Evolutionary conservation across 2,888 invertebrate species (phyloP).

Genomic region (Lithosia quadra): DNA sequence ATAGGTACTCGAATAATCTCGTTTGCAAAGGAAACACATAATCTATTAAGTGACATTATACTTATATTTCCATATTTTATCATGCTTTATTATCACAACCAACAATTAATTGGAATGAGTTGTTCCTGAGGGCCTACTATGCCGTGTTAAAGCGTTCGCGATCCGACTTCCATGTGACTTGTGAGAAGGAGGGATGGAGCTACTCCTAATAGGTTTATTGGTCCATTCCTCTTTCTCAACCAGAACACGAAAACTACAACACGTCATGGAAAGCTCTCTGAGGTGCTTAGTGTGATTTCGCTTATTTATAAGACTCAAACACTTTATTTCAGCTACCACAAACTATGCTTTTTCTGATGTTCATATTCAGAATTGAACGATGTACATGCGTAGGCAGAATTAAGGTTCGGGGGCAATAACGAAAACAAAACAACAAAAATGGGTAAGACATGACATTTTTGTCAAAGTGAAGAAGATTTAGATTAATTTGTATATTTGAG

Average conservation of each 20-base stretch:
- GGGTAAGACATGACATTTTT: neutral
- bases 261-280: neutral
- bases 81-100: constrained; percentile 5
- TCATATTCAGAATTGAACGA: neutral
- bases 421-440: neutral
- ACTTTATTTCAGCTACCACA: neutral
- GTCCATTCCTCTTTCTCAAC: neutral
- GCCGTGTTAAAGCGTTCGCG: neutral
- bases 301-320: neutral
- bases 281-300: neutral
- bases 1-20: constrained; percentile 32
- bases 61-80: neutral
- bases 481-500: no score
- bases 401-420: neutral
- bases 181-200: neutral
- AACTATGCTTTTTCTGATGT: neutral
- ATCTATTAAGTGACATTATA: neutral
- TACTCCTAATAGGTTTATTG: neutral
- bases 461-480: no score
- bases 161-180: no score
- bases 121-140: neutral
- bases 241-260: neutral
- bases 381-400: neutral
- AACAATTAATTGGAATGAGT: constrained; percentile 2
- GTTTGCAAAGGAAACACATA: constrained; percentile 26